phyloP scores from a whole-genome alignment of 2,113 vertebrate genomes.

The Oreotrochilus melanogaster region DNA sequence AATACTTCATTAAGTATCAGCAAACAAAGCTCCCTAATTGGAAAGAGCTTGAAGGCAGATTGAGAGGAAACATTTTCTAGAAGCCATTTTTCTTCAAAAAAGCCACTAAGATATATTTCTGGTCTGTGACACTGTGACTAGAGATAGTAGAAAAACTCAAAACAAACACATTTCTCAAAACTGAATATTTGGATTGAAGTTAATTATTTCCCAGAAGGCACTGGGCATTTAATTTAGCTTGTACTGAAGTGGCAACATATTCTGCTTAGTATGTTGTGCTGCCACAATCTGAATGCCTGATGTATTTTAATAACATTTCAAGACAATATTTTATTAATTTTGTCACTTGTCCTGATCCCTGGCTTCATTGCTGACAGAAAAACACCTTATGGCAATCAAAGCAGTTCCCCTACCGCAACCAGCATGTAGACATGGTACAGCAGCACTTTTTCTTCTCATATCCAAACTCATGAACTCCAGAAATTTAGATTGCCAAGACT shows the following conservation, averaged over 20 bases:
- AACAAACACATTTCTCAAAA: background rate
- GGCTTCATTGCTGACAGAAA: background rate
- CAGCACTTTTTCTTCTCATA: background rate
- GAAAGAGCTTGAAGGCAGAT: background rate
- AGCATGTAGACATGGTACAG: accelerated
- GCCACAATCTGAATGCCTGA: background rate
- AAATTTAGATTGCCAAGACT: background rate
- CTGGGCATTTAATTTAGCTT: background rate
- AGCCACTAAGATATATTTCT: background rate
- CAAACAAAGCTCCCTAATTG: background rate
- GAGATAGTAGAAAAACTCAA: background rate
- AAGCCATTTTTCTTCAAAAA: background rate
- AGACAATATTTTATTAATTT: background rate
- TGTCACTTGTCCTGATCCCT: background rate
- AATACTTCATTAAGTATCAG: background rate
- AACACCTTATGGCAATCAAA: background rate
- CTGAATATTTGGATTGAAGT: background rate
- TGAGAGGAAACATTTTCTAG: background rate
- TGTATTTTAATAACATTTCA: background rate
- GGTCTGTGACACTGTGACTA: background rate
- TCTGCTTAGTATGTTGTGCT: background rate
- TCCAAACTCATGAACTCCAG: background rate
- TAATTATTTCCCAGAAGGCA: background rate
- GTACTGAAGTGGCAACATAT: background rate
- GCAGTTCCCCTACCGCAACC: background rate